Evolutionary conservation across 1,140 invertebrate species (phyloP).

Genomic region (Trissolcus basalis): DNA sequence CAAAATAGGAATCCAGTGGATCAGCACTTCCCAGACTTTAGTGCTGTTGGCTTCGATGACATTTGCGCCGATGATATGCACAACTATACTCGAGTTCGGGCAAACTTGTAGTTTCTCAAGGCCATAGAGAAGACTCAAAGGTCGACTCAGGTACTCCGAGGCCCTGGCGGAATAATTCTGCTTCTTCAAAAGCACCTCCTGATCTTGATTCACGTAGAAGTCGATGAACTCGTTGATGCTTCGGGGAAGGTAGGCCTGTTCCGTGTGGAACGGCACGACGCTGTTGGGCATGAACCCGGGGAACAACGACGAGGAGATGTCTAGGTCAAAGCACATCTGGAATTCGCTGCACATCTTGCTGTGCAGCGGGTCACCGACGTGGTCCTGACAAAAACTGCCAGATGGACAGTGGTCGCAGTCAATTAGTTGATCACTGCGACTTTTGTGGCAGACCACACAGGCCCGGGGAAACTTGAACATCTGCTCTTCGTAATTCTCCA

Average conservation of each 20-base stretch:
- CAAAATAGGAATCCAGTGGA: constrained; percentile 62
- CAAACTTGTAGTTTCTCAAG: constrained; percentile 56
- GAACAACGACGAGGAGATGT: constrained; percentile 45
- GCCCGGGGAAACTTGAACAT: constrained; percentile 65
- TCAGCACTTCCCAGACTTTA: constrained; percentile 64
- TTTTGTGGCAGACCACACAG: constrained; percentile 62
- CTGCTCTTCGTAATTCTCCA: constrained; percentile 61
- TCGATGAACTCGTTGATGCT: constrained; percentile 63
- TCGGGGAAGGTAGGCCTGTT: constrained; percentile 47
- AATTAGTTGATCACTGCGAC: constrained; percentile 34
- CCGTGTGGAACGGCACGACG: constrained; percentile 41
- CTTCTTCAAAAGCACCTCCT: constrained; percentile 26
- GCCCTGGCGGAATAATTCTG: constrained; percentile 36
- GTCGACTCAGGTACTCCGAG: constrained; percentile 64
- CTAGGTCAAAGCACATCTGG: constrained; percentile 53
- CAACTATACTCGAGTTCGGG: constrained; percentile 28
- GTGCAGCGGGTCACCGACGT: constrained; percentile 50
- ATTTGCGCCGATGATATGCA: constrained; percentile 67
- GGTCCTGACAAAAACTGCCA: constrained; percentile 61
- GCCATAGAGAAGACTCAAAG: constrained; percentile 64
- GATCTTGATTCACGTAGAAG: constrained; percentile 49
- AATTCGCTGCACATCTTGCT: constrained; percentile 49
- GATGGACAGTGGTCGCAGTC: constrained; percentile 61
- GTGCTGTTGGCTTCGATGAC: constrained; percentile 57
- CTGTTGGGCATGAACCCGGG: constrained; percentile 45